phyloP scores from a whole-genome alignment of 1,140 invertebrate species.

The Platyscapa corneri region DNA sequence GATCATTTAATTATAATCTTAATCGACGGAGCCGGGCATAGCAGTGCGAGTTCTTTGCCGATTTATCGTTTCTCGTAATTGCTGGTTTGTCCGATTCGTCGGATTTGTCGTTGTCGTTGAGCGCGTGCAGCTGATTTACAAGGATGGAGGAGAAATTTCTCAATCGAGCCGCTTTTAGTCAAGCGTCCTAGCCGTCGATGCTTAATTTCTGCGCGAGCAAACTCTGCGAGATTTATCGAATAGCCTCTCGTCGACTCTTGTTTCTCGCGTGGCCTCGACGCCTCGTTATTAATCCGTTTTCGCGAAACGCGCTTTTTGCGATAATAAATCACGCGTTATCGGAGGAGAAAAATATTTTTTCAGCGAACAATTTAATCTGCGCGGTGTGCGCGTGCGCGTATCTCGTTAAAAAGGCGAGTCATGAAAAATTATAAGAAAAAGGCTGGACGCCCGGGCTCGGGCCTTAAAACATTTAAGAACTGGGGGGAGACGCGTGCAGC shows the following conservation, averaged over 20 bases:
- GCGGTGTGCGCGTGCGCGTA: background rate
- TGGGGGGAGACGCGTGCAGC: conserved; percentile 56
- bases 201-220: background rate
- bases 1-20: conserved; percentile 21
- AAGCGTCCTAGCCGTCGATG: no score
- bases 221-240: no score
- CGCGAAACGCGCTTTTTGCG: background rate
- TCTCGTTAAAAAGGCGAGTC: background rate
- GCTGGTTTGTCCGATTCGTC: no score
- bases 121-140: no score
- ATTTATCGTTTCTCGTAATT: background rate
- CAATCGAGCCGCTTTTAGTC: no score
- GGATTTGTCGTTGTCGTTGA: no score
- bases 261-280: no score
- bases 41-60: background rate
- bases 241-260: no score
- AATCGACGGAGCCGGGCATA: background rate
- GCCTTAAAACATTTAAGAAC: background rate
- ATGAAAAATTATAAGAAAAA: background rate
- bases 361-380: background rate
- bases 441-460: background rate
- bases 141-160: background rate
- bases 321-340: background rate
- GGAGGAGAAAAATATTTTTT: background rate
- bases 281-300: no score